Conservation (phyloP, 2,888 invertebrate species). For the Watsonalla binaria region DNA sequence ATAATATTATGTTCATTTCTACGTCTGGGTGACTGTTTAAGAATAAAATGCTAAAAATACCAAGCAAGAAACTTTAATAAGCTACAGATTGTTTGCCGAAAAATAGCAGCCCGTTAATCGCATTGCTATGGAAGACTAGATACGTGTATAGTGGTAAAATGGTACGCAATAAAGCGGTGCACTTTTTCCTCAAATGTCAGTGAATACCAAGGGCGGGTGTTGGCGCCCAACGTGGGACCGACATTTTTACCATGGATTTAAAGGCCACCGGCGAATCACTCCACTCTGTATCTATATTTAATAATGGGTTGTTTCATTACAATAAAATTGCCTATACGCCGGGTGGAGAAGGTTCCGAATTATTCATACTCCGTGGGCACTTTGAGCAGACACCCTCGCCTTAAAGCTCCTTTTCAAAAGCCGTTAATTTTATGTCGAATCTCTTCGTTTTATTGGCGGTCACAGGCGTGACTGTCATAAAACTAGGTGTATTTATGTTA, state of each 20-base stretch:
- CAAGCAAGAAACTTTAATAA: too few species aligned
- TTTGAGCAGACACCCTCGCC: neutral
- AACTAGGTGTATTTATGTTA: too few species aligned
- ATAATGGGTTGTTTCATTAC: neutral
- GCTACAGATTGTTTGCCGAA: neutral
- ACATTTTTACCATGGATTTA: constrained; percentile 37
- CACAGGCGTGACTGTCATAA: too few species aligned
- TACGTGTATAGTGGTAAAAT: neutral
- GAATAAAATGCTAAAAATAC: too few species aligned
- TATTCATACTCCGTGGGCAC: neutral
- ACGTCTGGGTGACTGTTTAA: too few species aligned
- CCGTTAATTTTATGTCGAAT: too few species aligned
- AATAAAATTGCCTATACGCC: neutral
- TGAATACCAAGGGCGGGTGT: constrained; percentile 42
- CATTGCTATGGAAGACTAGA: neutral
- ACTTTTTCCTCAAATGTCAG: constrained; percentile 51
- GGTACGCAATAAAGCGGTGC: constrained; percentile 9
- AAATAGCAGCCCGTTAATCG: neutral
- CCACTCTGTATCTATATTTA: neutral
- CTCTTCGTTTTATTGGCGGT: too few species aligned
- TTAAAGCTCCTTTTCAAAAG: too few species aligned
- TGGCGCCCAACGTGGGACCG: constrained; percentile 26
- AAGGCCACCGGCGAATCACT: constrained; percentile 23
- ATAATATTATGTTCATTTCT: too few species aligned
- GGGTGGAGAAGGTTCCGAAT: neutral